Conservation (phyloP, 2,888 invertebrate genomes). For the Eretmocerus hayati region DNA sequence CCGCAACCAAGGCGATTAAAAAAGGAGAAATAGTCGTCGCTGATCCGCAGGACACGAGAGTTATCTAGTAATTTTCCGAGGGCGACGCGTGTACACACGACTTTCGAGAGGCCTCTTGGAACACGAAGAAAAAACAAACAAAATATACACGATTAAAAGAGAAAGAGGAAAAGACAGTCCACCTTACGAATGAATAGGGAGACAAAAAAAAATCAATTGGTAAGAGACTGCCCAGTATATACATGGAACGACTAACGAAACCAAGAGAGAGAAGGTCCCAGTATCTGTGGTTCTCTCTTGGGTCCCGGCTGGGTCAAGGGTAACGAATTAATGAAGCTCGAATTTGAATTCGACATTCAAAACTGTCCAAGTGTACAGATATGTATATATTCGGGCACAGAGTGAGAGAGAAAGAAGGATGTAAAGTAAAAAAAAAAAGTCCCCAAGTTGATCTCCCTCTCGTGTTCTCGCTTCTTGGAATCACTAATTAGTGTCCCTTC, state of each 20-base stretch:
- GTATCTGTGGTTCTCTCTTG: constrained; percentile 5
- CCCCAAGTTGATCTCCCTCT: constrained; percentile 7
- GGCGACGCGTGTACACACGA: constrained; percentile 1
- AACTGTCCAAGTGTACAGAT: constrained; percentile 18
- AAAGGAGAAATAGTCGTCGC: too few species aligned
- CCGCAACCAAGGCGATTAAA: too few species aligned
- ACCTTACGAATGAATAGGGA: neutral
- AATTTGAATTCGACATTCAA: constrained; percentile 25
- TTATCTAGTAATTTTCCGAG: constrained; percentile 19
- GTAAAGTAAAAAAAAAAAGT: neutral
- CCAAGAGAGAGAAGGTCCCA: constrained; percentile 4
- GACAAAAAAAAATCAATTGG: neutral
- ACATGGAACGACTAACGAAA: constrained; percentile 14
- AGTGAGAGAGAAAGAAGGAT: constrained; percentile 9
- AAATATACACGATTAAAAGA: neutral
- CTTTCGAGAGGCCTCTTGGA: neutral
- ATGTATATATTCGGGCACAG: constrained; percentile 6
- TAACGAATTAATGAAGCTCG: constrained; percentile 24
- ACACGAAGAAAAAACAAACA: neutral
- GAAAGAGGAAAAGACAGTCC: neutral
- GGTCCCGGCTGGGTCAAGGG: constrained; percentile 20
- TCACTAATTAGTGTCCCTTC: constrained; percentile 46
- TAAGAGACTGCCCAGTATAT: neutral
- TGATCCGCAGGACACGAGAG: constrained; percentile 3
- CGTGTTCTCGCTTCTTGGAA: constrained; percentile 46